phyloP scores from a whole-genome alignment of 2,797 vertebrate species.

The Lepilemur septentrionalis region DNA sequence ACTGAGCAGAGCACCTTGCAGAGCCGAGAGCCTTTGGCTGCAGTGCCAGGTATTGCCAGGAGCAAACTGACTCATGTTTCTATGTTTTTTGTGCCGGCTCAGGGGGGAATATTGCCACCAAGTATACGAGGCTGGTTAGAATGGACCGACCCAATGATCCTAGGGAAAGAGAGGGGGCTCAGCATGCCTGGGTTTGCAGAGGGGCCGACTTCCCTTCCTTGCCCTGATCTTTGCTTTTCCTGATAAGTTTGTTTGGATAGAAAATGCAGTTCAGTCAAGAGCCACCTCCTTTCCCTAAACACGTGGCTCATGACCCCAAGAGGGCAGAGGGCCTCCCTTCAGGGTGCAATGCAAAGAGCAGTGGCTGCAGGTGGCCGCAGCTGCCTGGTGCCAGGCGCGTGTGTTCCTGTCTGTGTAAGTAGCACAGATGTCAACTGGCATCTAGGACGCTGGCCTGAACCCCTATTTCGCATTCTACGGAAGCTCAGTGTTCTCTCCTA shows the following conservation, averaged over 20 bases:
- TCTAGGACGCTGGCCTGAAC: background rate
- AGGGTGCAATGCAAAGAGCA: background rate
- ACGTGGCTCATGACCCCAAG: background rate
- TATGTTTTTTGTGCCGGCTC: background rate
- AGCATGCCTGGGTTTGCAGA: background rate
- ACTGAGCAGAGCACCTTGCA: background rate
- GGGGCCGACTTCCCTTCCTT: background rate
- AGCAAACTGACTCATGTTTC: slow-evolving; percentile 36
- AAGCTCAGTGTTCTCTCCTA: background rate
- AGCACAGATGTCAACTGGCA: background rate
- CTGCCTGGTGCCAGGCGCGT: rapidly evolving
- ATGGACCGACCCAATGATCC: background rate
- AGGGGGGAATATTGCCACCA: background rate
- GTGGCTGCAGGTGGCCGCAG: background rate
- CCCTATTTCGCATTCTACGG: no score
- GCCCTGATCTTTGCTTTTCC: background rate
- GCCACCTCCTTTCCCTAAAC: background rate
- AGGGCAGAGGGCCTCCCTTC: background rate
- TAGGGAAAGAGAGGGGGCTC: background rate
- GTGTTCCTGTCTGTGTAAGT: background rate
- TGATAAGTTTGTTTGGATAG: slow-evolving; percentile 74
- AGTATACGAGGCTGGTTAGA: slow-evolving; percentile 57
- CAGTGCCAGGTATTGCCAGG: rapidly evolving
- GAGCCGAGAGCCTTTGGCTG: background rate
- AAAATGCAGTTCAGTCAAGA: slow-evolving; percentile 63